A percentile compares a stretch with the other conserved stretches of the same genome.
Conservation (phyloP, 2,113 vertebrate species). For the Ramphastos sulfuratus region DNA sequence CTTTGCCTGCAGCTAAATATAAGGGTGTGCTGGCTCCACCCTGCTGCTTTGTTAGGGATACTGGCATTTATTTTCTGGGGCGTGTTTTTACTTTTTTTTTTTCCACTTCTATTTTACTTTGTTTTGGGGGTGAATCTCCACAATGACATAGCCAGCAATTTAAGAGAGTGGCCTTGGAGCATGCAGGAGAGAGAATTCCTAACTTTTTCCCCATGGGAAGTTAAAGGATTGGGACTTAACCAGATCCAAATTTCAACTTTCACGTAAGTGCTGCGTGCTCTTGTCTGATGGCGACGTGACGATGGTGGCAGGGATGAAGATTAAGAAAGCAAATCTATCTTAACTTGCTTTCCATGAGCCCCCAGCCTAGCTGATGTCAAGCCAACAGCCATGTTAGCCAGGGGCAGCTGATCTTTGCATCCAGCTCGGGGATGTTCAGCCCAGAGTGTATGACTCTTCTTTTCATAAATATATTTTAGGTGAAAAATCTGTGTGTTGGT, state of each 20-base stretch:
- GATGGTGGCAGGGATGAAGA: not conserved
- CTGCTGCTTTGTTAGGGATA: not conserved
- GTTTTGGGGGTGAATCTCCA: not conserved
- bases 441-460: not conserved
- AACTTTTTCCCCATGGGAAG: not conserved
- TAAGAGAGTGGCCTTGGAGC: not conserved
- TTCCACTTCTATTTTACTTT: not conserved
- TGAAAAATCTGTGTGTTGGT: not conserved
- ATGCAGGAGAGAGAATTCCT: not conserved
- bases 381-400: not conserved
- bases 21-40: slow-evolving; percentile 26
- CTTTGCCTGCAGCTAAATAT: slow-evolving; percentile 30
- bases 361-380: not conserved
- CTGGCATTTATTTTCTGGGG: not conserved
- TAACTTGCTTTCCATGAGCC: accelerated
- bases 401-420: not conserved
- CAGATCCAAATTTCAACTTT: not conserved
- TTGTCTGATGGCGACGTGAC: not conserved
- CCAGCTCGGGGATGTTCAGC: not conserved
- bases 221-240: not conserved
- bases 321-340: not conserved
- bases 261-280: not conserved
- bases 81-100: not conserved
- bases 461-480: not conserved
- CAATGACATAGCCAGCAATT: not conserved